Base-by-base conservation (phyloP, 92 coral and sea anemone species). In the Bergia puertoricense region DNA sequence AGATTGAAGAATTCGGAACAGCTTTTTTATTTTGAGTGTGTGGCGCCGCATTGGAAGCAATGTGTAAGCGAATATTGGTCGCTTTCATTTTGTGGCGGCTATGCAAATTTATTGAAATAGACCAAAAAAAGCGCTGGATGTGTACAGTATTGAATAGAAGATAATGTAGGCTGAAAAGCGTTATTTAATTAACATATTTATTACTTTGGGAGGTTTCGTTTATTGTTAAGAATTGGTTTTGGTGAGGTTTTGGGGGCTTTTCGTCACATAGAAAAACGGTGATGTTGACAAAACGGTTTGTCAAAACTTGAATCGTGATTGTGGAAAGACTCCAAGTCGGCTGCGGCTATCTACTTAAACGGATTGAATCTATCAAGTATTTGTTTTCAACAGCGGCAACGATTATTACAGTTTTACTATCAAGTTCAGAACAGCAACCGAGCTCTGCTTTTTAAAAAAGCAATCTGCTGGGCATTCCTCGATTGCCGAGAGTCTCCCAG, bases 171-270 rank as follows among this genome's bases (percentile, higher is more conserved):
- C 43, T 14, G 45, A 74, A 37, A 23, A 16, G 54, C 0, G 23
- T 75, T 75, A 10, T 18, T 76, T 76, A 18, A 76, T 76, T 76
- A 76, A 40, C 54, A 76, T 76, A 76, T 41, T 76, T 20, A 45
- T 40, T 62, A 20, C n/a, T 3, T 16, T 20, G n/a, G 69, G 20
- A 62, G n/a, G 69, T 62, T 62, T 16, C 3, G 69, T 62, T 62
- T 62, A 62, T 15, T 62, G 69, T 62, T 62, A 2, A 18, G 69
- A 62, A 62, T 20, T 16, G 18, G n/a, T 22, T 18, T 20, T 4
- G 69, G 30, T 6, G 8, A 62, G 1, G 20, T 2, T 62, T 30
- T 30, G 30, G 20, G 20, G 51, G 51, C 51, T 46, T 57, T 62
- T 62, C 23, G 69, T 62, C 6, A 6, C 20, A 23, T 3, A 62